Evolutionary conservation across 1,140 invertebrate species (phyloP).

Genomic region (Scaptomyza montana): DNA sequence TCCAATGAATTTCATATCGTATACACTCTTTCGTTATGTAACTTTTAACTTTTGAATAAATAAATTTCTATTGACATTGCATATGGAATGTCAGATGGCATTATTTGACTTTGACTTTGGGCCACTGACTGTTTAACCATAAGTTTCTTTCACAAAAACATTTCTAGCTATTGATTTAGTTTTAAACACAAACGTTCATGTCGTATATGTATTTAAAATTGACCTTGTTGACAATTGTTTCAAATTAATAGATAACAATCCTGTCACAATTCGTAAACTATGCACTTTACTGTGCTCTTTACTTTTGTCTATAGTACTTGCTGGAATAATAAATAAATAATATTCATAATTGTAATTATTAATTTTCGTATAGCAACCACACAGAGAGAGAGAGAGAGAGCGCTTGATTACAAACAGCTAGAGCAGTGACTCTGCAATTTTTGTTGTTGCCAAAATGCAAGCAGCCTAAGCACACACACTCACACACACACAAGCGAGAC

Average conservation of each 20-base stretch:
- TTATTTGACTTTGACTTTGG: background rate
- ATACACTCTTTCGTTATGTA: no score
- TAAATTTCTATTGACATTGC: background rate
- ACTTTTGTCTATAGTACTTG: no score
- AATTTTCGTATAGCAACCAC: conserved; percentile 2
- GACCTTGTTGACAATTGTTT: no score
- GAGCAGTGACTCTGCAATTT: conserved; percentile 34
- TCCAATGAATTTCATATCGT: no score
- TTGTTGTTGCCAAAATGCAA: conserved; percentile 38
- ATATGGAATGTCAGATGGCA: background rate
- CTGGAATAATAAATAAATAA: no score
- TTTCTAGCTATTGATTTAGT: background rate
- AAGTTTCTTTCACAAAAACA: background rate
- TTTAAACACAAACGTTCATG: background rate
- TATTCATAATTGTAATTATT: conserved; percentile 33
- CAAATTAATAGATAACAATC: no score
- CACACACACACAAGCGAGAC: background rate
- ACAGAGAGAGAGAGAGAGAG: conserved; percentile 19
- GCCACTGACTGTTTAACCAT: no score
- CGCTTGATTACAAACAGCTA: conserved; percentile 21
- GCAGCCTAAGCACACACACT: conserved; percentile 9
- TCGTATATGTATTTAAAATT: no score
- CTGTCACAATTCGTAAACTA: no score
- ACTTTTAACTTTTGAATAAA: no score
- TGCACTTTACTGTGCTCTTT: no score